A percentile compares a stretch with the other conserved stretches of the same genome.
Conservation (phyloP, 2,888 invertebrate genomes). For the Microctonus aethiopoides region DNA sequence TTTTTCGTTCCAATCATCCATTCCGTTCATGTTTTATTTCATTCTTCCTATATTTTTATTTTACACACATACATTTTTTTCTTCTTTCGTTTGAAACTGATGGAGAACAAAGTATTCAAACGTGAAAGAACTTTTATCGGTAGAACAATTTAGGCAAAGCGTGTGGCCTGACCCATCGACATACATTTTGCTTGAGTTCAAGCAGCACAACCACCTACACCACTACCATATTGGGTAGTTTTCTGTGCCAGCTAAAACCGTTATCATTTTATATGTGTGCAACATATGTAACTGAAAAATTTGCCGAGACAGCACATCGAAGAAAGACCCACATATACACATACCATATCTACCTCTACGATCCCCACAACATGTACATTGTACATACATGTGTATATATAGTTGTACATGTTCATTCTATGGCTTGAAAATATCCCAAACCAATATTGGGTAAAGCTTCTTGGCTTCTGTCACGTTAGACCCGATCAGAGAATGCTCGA, state of each 20-base stretch:
- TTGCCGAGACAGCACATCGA: constrained; percentile 7
- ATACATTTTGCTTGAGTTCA: constrained; percentile 44
- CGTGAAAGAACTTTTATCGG: constrained; percentile 33
- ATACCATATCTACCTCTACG: too few species aligned
- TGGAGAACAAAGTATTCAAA: constrained; percentile 30
- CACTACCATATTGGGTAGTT: neutral
- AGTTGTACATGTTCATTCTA: too few species aligned
- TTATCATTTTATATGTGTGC: neutral
- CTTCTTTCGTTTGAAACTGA: neutral
- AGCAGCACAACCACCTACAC: neutral
- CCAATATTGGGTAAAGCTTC: constrained; percentile 27
- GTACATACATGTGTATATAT: too few species aligned
- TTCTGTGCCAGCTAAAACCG: constrained; percentile 1
- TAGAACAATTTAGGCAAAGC: constrained; percentile 39
- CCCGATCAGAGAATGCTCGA: constrained; percentile 26
- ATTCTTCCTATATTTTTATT: too few species aligned
- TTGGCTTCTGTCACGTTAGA: constrained; percentile 25
- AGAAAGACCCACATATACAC: neutral
- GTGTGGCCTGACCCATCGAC: constrained; percentile 45
- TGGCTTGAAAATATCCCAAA: neutral
- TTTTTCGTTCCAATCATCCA: neutral
- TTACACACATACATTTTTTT: too few species aligned
- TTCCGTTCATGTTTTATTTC: too few species aligned
- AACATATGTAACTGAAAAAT: constrained; percentile 22
- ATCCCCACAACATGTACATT: too few species aligned